Evolutionary conservation across 2,888 invertebrate genomes (phyloP).

Genomic region (Tubiluchus corallicola): DNA sequence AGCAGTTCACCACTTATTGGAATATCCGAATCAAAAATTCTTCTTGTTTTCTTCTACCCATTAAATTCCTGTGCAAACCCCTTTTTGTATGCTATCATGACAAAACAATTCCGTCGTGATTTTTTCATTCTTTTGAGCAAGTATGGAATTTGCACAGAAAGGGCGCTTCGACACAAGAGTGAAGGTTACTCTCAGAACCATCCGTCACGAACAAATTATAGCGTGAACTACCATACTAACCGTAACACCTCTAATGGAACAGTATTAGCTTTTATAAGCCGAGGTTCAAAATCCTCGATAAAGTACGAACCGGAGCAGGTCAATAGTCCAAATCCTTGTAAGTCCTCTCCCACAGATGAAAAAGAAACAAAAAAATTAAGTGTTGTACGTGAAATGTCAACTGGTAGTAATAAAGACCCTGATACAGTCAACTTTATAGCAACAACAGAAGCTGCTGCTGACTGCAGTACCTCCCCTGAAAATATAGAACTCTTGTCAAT

Average conservation of each 20-base stretch:
- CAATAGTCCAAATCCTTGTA: too few relatives aligned
- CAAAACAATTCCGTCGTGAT: constrained; percentile 92
- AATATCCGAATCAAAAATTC: constrained; percentile 76
- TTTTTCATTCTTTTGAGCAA: constrained; percentile 45
- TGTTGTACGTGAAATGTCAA: background rate
- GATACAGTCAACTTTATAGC: too few relatives aligned
- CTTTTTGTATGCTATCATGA: constrained; percentile 88
- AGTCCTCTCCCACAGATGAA: too few relatives aligned
- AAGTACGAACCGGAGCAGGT: too few relatives aligned
- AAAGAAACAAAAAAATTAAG: background rate
- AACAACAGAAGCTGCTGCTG: too few relatives aligned
- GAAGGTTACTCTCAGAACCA: background rate
- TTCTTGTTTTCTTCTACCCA: constrained; percentile 78
- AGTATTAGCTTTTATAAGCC: too few relatives aligned
- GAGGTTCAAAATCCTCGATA: too few relatives aligned
- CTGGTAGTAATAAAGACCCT: too few relatives aligned
- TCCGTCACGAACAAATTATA: background rate
- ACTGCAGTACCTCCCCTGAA: too few relatives aligned
- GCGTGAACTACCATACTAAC: background rate
- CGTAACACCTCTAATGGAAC: background rate
- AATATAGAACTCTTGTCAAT: too few relatives aligned
- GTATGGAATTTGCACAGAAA: constrained; percentile 26
- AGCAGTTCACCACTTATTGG: constrained; percentile 76
- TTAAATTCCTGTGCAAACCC: constrained; percentile 95
- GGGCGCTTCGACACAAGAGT: constrained; percentile 15